Base-by-base conservation (phyloP, 1,140 invertebrate genomes). In the Pygmarrhopalites habei region DNA sequence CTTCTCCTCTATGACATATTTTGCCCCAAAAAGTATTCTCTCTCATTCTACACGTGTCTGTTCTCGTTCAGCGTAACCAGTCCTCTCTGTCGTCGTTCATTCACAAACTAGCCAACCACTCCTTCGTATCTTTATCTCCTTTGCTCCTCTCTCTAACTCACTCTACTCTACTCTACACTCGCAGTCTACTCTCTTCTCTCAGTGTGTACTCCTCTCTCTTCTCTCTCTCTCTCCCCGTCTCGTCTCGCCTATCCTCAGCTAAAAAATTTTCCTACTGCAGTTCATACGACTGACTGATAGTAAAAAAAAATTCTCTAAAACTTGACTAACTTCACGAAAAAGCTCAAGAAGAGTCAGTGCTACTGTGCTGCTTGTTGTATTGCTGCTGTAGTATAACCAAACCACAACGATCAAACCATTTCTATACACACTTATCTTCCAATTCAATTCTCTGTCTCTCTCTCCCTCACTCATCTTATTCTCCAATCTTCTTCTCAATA, bases 1-100 rank as follows among this genome's bases (percentile, higher is more conserved):
- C 21, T n/a, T 10, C 10, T 46, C 7, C 10, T 17, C 7, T 7
- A 46, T n/a, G 28, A 19, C 14, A 52, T 23, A 52, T 52, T 52
- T 52, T 52, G 25, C 49, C 49, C 49, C 25, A 28, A 26, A 26
- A 52, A 52, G 15, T 47, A 14, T 52, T 19, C 23, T 52, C 49
- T 25, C 14, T 52, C 49, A 52, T 28, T 52, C 49, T 52, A 52
- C 49, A 52, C 49, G 49, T 52, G 49, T 52, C 49, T 52, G 49
- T 28, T 52, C 49, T 52, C 28, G 49, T 52, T 21, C 28, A 52
- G n/a, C 49, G 49, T 52, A 52, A 52, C 49, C 49, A 52, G 49
- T 52, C 49, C 49, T 52, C 49, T 52, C n/a, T n/a, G n/a, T n/a
- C n/a, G 23, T 52, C 49, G 49, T 52, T 52, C 49, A 52, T 52